Base-by-base conservation (phyloP, 1,140 invertebrate genomes). In the Acromyrmex charruanus region DNA sequence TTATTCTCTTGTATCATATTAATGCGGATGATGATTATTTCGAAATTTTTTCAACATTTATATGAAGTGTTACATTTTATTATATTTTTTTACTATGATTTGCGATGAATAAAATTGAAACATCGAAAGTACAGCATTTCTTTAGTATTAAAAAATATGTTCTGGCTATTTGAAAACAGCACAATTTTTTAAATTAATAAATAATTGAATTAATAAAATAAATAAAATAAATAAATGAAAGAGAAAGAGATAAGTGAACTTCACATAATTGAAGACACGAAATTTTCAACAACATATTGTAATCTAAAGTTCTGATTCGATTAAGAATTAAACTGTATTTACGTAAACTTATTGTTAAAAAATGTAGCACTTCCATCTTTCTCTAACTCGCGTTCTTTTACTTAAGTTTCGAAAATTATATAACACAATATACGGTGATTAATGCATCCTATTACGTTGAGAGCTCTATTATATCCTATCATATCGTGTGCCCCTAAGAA, bases 381-480 rank as follows among this genome's bases (percentile, higher is more conserved):
- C 9, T 65, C 3, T n/a, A 68, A 5, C 44, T 68, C 14, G 2
- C 44, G 6, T 12, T 53, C 25, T 35, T 51, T 28, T 21, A 80
- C 25, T 79, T 66, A 35, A 35, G 55, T n/a, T 58, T 58, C 55
- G 55, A 58, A n/a, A 58, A 58, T 58, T 21, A 55, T 55, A 44
- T n/a, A 58, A 21, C n/a, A 58, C 44, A 53, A 65, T 44, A 25
- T 16, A 63, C 18, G 9, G 18, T 55, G 65, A 81, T 58, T 58
- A 65, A 81, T 71, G 51, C 4, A 16, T 49, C 35, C 21, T n/a
- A 74, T 61, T 82, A 82, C 35, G 35, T 12, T 39, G 58, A 74
- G 10, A 55, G 31, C 35, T 84, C 55, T 74, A 51, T 84, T 84
- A 61, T 81, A 71, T 55, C 21, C 65, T 51, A 31, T 31, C 3